Conservation (phyloP, 1,140 invertebrate genomes). For the Leptinotarsa undecemlineata region DNA sequence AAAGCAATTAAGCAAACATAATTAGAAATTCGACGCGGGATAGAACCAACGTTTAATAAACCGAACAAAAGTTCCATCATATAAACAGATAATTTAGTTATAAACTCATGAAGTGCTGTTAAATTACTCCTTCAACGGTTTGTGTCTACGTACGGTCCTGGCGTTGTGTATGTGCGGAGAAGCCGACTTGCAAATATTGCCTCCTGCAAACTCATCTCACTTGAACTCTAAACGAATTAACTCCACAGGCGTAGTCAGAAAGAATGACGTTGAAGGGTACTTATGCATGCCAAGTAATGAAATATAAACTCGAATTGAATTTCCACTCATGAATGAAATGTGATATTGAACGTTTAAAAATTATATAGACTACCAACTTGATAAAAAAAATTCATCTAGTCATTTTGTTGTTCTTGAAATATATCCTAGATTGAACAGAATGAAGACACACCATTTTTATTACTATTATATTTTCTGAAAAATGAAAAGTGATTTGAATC, state of each 20-base stretch:
- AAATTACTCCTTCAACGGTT: slow-evolving; percentile 18
- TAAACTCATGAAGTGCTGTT: slow-evolving; percentile 23
- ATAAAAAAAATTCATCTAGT: too few relatives aligned
- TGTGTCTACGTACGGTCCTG: background rate
- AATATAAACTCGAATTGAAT: too few relatives aligned
- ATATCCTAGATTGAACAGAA: too few relatives aligned
- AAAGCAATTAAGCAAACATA: slow-evolving; percentile 2
- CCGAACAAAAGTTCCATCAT: slow-evolving; percentile 13
- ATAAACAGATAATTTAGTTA: slow-evolving; percentile 21
- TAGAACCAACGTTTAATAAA: slow-evolving; percentile 12
- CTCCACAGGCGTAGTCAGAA: background rate
- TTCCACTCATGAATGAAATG: too few relatives aligned
- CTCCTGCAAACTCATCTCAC: slow-evolving; percentile 8
- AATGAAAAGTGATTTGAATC: too few relatives aligned
- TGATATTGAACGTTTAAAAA: too few relatives aligned
- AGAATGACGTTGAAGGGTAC: too few relatives aligned
- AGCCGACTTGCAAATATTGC: slow-evolving; percentile 17
- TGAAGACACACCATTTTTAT: too few relatives aligned
- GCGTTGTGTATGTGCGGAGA: slow-evolving; percentile 8
- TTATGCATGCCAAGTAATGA: too few relatives aligned
- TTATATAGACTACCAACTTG: too few relatives aligned
- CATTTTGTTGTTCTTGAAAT: too few relatives aligned
- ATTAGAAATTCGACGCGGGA: background rate
- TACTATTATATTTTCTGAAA: too few relatives aligned
- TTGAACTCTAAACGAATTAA: slow-evolving; percentile 4